Conservation (phyloP, 2,113 vertebrate species). For the Caracal caracal region DNA sequence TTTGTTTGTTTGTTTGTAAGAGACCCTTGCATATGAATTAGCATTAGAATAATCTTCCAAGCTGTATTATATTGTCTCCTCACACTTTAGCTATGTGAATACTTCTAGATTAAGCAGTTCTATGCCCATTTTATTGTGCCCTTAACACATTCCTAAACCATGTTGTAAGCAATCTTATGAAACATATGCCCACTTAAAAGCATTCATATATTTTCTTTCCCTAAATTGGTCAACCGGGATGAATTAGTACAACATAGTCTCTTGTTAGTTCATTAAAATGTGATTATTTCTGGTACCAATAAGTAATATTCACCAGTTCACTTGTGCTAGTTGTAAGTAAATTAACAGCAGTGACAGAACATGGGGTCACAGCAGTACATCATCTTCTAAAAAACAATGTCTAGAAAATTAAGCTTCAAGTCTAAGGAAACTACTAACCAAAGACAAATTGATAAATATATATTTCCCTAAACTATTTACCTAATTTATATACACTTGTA, state of each 20-base stretch:
- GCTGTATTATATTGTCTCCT: neutral
- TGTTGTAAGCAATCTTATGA: neutral
- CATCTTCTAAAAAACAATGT: neutral
- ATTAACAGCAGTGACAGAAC: constrained; percentile 33
- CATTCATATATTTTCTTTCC: constrained; percentile 34
- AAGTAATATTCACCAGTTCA: constrained; percentile 44
- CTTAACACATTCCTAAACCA: neutral
- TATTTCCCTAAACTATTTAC: neutral
- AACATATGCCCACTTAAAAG: neutral
- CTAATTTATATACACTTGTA: neutral
- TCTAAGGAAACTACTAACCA: neutral
- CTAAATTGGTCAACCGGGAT: constrained; percentile 38
- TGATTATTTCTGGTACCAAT: constrained; percentile 59
- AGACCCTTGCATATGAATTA: neutral
- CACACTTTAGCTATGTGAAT: neutral
- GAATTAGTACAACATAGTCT: constrained; percentile 56
- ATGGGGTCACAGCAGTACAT: neutral
- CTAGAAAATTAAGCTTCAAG: neutral
- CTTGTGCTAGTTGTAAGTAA: neutral
- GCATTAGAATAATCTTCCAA: neutral
- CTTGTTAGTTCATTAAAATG: constrained; percentile 61
- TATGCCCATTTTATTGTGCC: neutral
- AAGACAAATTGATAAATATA: neutral
- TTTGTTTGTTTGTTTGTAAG: neutral
- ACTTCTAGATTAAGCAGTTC: neutral